A percentile compares a stretch with the other conserved stretches of the same genome.
Conservation (phyloP, 2,113 vertebrate genomes). For the Eulemur rufifrons region DNA sequence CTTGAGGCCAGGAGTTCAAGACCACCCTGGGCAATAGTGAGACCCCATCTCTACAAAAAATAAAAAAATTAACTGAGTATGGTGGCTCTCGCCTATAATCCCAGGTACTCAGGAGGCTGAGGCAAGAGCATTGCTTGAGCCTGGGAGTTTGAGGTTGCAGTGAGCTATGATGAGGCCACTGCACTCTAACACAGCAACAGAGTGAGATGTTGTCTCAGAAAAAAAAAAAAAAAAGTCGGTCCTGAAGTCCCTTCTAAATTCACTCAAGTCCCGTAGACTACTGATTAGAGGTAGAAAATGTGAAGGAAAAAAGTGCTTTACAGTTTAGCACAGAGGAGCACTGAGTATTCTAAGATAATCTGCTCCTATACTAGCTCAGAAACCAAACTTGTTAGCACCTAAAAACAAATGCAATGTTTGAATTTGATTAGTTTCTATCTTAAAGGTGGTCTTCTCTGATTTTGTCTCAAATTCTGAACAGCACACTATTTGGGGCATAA, state of each 20-base stretch:
- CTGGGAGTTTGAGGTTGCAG: too few species aligned
- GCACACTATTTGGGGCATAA: background rate
- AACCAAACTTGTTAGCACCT: background rate
- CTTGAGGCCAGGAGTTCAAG: too few species aligned
- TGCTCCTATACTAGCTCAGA: background rate
- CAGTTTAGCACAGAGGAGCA: background rate
- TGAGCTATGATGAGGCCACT: too few species aligned
- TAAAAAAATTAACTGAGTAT: too few species aligned
- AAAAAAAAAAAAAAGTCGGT: too few species aligned
- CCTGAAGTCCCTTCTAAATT: conserved; percentile 1
- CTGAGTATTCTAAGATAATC: background rate
- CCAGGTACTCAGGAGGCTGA: too few species aligned
- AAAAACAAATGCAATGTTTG: background rate
- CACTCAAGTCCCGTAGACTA: background rate
- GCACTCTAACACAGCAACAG: too few species aligned
- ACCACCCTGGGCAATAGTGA: too few species aligned
- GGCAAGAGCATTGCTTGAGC: too few species aligned
- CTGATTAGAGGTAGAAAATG: background rate
- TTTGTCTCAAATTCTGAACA: conserved; percentile 37
- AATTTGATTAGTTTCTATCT: conserved; percentile 12
- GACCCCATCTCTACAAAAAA: too few species aligned
- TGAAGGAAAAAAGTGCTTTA: background rate
- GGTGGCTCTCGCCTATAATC: too few species aligned
- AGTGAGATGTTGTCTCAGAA: too few species aligned
- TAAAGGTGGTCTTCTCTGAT: conserved; percentile 26